Percentiles rank a stretch among this genome's conserved stretches.
phyloP scores from a whole-genome alignment of 1,140 invertebrate species.

The Drosophila triauraria region DNA sequence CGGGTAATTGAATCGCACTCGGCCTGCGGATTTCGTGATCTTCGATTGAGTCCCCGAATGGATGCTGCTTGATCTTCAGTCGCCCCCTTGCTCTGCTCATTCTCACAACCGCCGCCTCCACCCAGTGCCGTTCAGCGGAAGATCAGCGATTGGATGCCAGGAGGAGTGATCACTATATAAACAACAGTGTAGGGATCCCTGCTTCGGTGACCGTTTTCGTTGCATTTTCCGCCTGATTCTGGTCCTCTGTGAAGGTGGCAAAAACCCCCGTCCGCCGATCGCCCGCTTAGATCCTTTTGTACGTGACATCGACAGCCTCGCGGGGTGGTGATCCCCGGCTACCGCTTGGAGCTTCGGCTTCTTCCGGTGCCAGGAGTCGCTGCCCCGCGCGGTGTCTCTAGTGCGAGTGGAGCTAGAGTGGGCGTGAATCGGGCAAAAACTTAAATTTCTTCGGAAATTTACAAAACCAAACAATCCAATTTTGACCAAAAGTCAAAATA shows the following conservation, averaged over 20 bases:
- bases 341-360: slow-evolving; percentile 6
- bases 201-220: slow-evolving; percentile 17
- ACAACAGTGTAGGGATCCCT: slow-evolving; percentile 1
- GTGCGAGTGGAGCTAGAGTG: slow-evolving; percentile 46
- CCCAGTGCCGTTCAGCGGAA: slow-evolving; percentile 38
- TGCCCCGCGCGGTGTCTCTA: slow-evolving; percentile 22
- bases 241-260: slow-evolving; percentile 69
- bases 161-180: slow-evolving; percentile 13
- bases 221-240: slow-evolving; percentile 11
- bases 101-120: slow-evolving; percentile 47
- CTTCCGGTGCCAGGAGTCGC: slow-evolving; percentile 1
- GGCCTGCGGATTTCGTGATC: not conserved
- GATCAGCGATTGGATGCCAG: slow-evolving; percentile 11
- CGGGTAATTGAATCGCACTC: not conserved
- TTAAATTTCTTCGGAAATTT: slow-evolving; percentile 46
- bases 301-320: slow-evolving; percentile 18
- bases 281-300: slow-evolving; percentile 51
- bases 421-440: slow-evolving; percentile 44
- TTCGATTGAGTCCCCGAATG: slow-evolving; percentile 2
- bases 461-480: slow-evolving; percentile 35
- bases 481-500: slow-evolving; percentile 41
- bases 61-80: slow-evolving; percentile 42
- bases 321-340: not conserved
- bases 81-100: slow-evolving; percentile 3
- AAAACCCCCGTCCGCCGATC: slow-evolving; percentile 47